These are phyloP conservation scores for Mizuhopecten yessoensis DNA, from an alignment of 1,140 invertebrate species.

Conservation along the genomic window DNA sequence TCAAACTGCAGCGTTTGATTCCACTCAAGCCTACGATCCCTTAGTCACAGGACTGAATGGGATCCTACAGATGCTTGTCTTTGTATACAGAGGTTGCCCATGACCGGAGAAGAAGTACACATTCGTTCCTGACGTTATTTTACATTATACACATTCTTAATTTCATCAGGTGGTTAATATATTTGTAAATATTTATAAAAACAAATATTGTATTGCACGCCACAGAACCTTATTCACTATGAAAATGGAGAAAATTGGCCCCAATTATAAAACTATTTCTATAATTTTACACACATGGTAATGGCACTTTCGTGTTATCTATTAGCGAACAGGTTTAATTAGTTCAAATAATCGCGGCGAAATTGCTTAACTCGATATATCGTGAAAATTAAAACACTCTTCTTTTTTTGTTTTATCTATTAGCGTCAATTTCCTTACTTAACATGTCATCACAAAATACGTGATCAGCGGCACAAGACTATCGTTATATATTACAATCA, in stretches of 20 bases:
- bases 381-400: neutral
- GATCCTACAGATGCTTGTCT: neutral
- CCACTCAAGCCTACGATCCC: neutral
- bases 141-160: neutral
- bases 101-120: neutral
- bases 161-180: too few species aligned
- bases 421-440: constrained; percentile 1
- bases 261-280: neutral
- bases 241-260: neutral
- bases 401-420: neutral
- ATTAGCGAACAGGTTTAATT: neutral
- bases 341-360: neutral
- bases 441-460: neutral
- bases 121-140: neutral
- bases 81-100: neutral
- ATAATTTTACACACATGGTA: neutral
- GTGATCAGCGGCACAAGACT: neutral
- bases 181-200: neutral
- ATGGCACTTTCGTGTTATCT: constrained; percentile 18
- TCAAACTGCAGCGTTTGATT: constrained; percentile 20
- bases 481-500: neutral
- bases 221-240: neutral
- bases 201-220: neutral
- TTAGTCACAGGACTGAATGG: neutral
- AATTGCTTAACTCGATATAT: constrained; percentile 23